Evolutionary conservation across 2,888 invertebrate genomes (phyloP).

Genomic region (Rhopalosiphum nymphaeae): DNA sequence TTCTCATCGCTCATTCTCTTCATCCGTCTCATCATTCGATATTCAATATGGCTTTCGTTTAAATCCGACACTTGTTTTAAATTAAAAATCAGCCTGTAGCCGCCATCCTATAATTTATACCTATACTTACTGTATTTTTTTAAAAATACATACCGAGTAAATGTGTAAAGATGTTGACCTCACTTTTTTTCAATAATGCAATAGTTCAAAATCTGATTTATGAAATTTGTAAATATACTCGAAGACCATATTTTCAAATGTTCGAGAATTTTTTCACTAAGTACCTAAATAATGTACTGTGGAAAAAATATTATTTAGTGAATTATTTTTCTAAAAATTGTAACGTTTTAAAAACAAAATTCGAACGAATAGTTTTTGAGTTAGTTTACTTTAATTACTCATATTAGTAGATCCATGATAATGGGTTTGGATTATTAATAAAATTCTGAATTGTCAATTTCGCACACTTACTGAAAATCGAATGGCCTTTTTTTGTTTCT

Average conservation of each 20-base stretch:
- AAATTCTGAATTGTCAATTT: background rate
- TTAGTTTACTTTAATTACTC: background rate
- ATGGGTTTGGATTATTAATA: background rate
- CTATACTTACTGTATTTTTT: background rate
- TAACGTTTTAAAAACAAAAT: background rate
- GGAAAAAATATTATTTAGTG: background rate
- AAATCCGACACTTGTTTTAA: constrained; percentile 54
- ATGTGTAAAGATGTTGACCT: background rate
- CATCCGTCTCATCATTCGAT: constrained; percentile 22
- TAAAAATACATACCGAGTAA: background rate
- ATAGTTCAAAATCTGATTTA: background rate
- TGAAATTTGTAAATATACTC: background rate
- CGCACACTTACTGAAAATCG: background rate
- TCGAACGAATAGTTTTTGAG: background rate
- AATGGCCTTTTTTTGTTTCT: background rate
- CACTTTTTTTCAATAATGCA: background rate
- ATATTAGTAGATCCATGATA: background rate
- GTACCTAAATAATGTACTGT: background rate
- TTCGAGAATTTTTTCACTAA: background rate
- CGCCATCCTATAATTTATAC: background rate
- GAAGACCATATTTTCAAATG: background rate
- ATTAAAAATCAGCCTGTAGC: constrained; percentile 14
- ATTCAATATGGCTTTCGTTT: constrained; percentile 47
- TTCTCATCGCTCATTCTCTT: constrained; percentile 17
- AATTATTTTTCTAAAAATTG: background rate